Conservation (phyloP, 1,140 invertebrate genomes). For the Ruditapes philippinarum region DNA sequence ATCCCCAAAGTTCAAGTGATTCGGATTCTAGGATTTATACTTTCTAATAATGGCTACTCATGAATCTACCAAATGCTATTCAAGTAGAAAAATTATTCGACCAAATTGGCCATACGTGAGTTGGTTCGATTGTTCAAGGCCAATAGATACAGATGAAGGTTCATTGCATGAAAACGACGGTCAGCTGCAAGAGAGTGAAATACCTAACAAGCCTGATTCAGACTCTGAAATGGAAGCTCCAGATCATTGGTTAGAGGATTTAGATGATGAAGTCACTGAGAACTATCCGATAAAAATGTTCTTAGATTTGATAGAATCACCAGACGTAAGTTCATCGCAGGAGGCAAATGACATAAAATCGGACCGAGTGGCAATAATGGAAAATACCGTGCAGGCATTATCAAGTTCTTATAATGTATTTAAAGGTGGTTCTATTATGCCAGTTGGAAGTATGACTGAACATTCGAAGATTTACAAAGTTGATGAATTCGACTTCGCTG, state of each 20-base stretch:
- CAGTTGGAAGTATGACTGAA: conserved; percentile 18
- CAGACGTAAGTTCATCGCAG: not conserved
- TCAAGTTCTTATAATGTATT: not conserved
- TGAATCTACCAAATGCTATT: no score
- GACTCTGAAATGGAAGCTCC: no score
- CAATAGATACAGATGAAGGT: no score
- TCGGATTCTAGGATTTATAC: no score
- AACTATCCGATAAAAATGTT: not conserved
- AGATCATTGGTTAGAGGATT: not conserved
- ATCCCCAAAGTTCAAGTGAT: no score
- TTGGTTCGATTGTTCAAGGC: no score
- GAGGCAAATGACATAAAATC: not conserved
- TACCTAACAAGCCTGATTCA: no score
- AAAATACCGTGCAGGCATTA: not conserved
- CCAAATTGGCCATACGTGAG: no score
- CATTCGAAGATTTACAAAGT: not conserved
- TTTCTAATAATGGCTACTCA: no score
- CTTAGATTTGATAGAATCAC: not conserved
- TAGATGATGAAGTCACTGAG: not conserved
- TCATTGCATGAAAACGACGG: no score
- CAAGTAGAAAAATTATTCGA: no score
- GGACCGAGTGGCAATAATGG: not conserved
- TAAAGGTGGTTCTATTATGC: not conserved
- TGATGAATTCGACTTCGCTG: conserved; percentile 27
- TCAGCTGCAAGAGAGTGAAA: no score